These are phyloP conservation scores for Rhineura floridana DNA, from an alignment of 2,113 vertebrate genomes.

Conservation along the genomic window DNA sequence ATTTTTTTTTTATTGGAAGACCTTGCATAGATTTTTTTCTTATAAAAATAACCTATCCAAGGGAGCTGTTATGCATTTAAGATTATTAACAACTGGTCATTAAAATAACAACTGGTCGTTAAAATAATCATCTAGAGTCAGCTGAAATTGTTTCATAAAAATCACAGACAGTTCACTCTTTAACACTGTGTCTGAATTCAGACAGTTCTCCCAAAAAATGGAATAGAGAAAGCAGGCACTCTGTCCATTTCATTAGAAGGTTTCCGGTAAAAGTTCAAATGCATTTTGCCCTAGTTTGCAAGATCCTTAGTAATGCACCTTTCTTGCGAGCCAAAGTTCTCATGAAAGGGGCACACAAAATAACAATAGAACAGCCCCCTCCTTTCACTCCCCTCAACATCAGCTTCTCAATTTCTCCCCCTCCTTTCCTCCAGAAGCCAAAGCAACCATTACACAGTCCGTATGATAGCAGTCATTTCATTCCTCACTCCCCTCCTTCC, in stretches of 20 bases:
- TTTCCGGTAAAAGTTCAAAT: neutral
- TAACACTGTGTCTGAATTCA: neutral
- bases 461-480: too few species aligned
- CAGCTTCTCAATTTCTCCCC: neutral
- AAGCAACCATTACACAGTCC: too few species aligned
- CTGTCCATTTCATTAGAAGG: neutral
- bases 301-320: too few species aligned
- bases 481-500: too few species aligned
- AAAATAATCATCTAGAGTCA: slow-evolving; percentile 7
- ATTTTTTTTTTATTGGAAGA: neutral
- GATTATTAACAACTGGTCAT: neutral
- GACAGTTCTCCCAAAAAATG: neutral
- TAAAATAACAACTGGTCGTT: neutral
- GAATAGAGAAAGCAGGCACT: neutral
- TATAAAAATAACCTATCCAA: neutral
- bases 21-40: neutral
- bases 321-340: too few species aligned
- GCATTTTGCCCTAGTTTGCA: too few species aligned
- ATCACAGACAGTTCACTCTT: neutral
- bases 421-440: neutral
- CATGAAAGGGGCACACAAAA: too few species aligned
- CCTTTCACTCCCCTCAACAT: too few species aligned
- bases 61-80: neutral
- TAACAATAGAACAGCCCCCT: too few species aligned
- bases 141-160: neutral